These are phyloP conservation scores for Telmatochromis sp. DNA, from an alignment of 2,113 vertebrate species.

Conservation along the genomic window DNA sequence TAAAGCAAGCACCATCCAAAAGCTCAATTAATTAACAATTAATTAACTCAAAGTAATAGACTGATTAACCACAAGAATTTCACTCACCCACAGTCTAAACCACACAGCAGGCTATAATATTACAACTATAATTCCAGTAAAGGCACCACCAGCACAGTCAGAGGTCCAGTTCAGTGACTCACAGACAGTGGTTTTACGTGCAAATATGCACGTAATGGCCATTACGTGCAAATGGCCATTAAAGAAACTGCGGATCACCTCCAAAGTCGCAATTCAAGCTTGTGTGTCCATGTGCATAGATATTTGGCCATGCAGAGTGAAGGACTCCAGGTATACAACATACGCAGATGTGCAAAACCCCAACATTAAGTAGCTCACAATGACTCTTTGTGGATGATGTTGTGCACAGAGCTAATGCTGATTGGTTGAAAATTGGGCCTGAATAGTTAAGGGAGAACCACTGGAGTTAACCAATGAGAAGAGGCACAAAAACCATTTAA, in stretches of 20 bases:
- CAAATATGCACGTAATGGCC: no score
- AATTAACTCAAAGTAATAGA: not conserved
- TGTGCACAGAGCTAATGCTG: no score
- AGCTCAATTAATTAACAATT: not conserved
- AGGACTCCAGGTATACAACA: no score
- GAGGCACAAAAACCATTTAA: no score
- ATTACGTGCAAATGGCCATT: not conserved
- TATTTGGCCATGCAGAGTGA: not conserved
- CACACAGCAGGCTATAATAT: not conserved
- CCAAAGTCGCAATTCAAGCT: not conserved
- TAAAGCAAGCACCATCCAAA: not conserved
- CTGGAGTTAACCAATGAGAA: no score
- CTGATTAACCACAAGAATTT: not conserved
- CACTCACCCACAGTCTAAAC: not conserved
- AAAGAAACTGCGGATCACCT: not conserved
- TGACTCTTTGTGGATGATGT: no score
- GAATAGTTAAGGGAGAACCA: no score
- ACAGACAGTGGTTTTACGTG: not conserved
- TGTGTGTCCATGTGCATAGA: not conserved
- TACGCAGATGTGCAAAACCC: no score
- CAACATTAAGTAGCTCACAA: no score
- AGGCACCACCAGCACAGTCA: not conserved
- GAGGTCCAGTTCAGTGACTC: not conserved
- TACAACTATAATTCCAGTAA: not conserved
- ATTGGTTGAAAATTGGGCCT: no score